Base-by-base conservation (phyloP, 1,140 invertebrate species). In the Tribolium madens region DNA sequence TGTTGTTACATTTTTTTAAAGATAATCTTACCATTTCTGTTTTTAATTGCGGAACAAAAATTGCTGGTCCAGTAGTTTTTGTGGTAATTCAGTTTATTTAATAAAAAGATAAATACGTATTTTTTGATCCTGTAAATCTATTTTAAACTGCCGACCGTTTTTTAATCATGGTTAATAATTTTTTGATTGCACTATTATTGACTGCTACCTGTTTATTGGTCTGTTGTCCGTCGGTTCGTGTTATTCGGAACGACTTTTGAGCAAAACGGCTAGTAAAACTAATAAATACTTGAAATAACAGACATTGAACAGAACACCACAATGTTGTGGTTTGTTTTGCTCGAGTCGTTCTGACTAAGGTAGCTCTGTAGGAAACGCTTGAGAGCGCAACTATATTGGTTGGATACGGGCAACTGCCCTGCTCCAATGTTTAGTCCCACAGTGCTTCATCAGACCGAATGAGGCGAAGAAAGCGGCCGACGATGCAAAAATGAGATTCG, bases 391-490 rank as follows among this genome's bases (percentile, higher is more conserved):
- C 88, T 89, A 88, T 88, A 89, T 86, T 85, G 86, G 87, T 87
- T 87, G 88, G 87, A 88, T 87, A 88, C 86, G 87, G 87, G 87
- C 84, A 82, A 80, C 84, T 86, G 85, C 85, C 87, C 86, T 84
- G 86, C 86, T 86, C 86, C 85, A 86, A 85, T 85, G 84, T 86
- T 89, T 91, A 97, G 98, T 99, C 87, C 97, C 98, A 84, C 98
- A 99, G 92, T 99, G 97, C 89, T 99, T 99, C 91, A 96, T 99
- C 75, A 91, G 98, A 84, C 98, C 98, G 31, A 98, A 98, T 87
- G 98, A 99, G 87, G 95, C 95, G n/a, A 97, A 98, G 88, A 99
- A 99, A 87, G 96, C 96, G 53, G 97, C 98, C 2, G 98, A 99
- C 87, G 98, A 99, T 87, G 95, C 98, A 78, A 99, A 99, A 90